phyloP scores from a whole-genome alignment of 2,113 vertebrate genomes.

The Oncorhynchus keta region DNA sequence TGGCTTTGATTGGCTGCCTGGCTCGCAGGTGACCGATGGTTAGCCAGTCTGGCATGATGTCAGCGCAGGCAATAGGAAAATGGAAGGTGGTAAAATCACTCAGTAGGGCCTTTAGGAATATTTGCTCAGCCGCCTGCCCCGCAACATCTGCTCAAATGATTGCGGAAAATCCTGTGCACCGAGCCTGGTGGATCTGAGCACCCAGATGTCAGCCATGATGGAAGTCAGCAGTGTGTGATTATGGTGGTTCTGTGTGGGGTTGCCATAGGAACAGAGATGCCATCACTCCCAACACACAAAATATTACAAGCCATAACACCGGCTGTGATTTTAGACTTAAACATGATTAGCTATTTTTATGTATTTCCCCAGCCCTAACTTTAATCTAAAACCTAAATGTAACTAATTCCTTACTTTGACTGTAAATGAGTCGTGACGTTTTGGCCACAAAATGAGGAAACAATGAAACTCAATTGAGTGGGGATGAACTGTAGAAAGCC shows the following conservation, averaged over 20 bases:
- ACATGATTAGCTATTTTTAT: neutral
- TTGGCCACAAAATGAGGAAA: no score
- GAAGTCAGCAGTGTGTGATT: slow-evolving; percentile 41
- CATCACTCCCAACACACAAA: neutral
- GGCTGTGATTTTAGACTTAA: no score
- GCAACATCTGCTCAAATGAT: slow-evolving; percentile 63
- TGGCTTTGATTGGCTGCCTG: slow-evolving; percentile 23
- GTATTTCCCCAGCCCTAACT: slow-evolving; percentile 7
- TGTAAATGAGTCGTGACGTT: no score
- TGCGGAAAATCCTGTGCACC: slow-evolving; percentile 36
- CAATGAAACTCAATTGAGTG: no score
- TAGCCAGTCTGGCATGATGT: slow-evolving; percentile 28
- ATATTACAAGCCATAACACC: no score
- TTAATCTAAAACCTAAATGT: slow-evolving; percentile 6
- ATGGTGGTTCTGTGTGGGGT: slow-evolving; percentile 10
- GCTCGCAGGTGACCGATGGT: slow-evolving; percentile 41
- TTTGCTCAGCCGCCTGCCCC: slow-evolving; percentile 52
- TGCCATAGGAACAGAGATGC: slow-evolving; percentile 35
- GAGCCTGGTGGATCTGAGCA: slow-evolving; percentile 33
- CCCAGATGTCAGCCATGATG: slow-evolving; percentile 48
- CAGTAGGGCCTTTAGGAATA: slow-evolving; percentile 46
- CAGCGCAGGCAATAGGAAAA: slow-evolving; percentile 27
- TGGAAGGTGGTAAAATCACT: slow-evolving; percentile 43
- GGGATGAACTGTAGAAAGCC: no score
- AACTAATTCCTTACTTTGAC: neutral